A percentile compares a stretch with the other conserved stretches of the same genome.
Evolutionary conservation across 2,888 invertebrate genomes (phyloP).

Genomic region (Eurytoma californica): DNA sequence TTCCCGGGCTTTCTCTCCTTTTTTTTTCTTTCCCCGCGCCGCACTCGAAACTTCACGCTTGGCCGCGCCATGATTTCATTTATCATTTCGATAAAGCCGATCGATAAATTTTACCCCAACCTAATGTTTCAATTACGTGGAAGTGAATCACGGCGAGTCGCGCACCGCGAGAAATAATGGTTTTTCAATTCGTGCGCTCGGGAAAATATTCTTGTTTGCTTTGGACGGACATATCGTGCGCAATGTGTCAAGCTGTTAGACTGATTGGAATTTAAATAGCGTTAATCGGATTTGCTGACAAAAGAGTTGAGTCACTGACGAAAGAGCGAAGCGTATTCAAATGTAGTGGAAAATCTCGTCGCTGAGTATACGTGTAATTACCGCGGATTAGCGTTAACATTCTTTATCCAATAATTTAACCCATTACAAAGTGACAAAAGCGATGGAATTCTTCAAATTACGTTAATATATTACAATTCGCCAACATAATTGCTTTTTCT

Average conservation of each 20-base stretch:
- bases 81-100: conserved; percentile 50
- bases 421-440: no score
- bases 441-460: no score
- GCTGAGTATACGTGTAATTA: no score
- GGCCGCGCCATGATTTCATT: conserved; percentile 42
- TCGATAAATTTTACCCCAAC: conserved; percentile 43
- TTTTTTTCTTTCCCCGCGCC: neutral
- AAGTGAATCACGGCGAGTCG: conserved; percentile 36
- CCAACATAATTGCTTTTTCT: no score
- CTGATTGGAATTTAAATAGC: neutral
- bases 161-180: conserved; percentile 1
- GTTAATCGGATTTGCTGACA: conserved; percentile 23
- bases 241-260: neutral
- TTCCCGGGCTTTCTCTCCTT: conserved; percentile 18
- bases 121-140: conserved; percentile 50
- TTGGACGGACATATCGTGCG: conserved; percentile 37
- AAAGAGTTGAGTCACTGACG: neutral
- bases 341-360: neutral
- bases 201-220: conserved; percentile 21
- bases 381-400: neutral
- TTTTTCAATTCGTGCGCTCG: conserved; percentile 24
- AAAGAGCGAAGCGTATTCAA: neutral
- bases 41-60: conserved; percentile 22
- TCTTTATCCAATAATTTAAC: neutral
- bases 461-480: no score